Evolutionary conservation across 1,140 invertebrate genomes (phyloP), one percentile per base, ranked within the genome.

Genomic region (Ruditapes philippinarum): DNA sequence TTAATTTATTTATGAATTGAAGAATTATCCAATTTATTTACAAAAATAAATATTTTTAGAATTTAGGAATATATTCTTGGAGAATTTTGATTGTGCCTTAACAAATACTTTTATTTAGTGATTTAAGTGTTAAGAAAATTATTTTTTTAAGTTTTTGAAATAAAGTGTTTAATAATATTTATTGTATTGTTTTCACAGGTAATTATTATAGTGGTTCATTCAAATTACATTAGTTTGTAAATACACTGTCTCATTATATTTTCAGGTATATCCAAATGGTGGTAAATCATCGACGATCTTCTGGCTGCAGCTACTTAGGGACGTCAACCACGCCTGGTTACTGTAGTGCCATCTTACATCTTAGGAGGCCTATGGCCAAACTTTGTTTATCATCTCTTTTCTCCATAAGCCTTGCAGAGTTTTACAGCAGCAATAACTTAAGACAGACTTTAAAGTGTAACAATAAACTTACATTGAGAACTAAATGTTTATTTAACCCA

Each of bases 281-380:
- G 62, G 79, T 38, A 65, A 83, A 60, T 25, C 17, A 60, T 28
- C 2, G 36, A 42, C 31, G 28, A 33, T 33, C 28, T 22, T 40
- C 62, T 33, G 62, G 68, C 68, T 74, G 82, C 62, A 84, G 60
- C 40, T 74, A 45, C 33, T 31, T 51, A 12, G 65, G 42, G 65
- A 84, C 82, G 62, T 54, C 68, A 36, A 73, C 49, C 62, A 49
- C 62, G 5, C 65, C 82, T 70, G 49, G 60, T 54, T 70, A 49
- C 68, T 54, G 60, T 42, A 81, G 65, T 19, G 22, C 62, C 51
- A 93, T 94, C 78, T 76, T 95, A 73, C 92, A 94, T 84, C 80
- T 94, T 51, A 78, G 83, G 57, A 92, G 93, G 84, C 93, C 92
- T 91, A 94, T 94, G 94, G 92, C 92, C 91, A 94, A 94, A 91